Percentiles rank a stretch among this genome's conserved stretches.
Conservation (phyloP, 2,797 vertebrate genomes). For the Lutjanus argentimaculatus region DNA sequence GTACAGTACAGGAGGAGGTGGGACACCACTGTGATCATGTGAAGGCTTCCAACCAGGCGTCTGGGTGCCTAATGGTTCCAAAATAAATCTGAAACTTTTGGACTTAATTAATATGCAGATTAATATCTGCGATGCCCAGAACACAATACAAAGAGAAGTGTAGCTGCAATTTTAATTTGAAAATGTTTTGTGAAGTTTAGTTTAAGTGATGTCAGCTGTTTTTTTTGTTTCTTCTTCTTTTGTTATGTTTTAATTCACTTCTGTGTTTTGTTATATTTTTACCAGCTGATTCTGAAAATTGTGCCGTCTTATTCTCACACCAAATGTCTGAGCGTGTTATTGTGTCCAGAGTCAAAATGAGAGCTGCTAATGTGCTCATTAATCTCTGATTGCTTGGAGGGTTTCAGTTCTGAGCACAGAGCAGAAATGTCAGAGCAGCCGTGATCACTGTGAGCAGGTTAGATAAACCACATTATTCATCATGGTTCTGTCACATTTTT, state of each 20-base stretch:
- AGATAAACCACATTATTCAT: constrained; percentile 31
- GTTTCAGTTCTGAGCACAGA: constrained; percentile 22
- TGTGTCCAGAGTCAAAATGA: constrained; percentile 12
- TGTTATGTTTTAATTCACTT: neutral
- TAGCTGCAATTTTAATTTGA: neutral
- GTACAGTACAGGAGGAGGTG: too few species aligned
- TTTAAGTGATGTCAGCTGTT: neutral
- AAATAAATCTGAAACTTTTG: too few species aligned
- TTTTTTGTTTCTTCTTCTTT: neutral
- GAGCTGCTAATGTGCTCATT: constrained; percentile 35
- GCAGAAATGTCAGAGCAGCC: constrained; percentile 34
- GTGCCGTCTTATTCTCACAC: neutral
- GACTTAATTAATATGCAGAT: too few species aligned
- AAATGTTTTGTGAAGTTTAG: neutral
- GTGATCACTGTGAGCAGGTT: constrained; percentile 18
- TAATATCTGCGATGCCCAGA: too few species aligned
- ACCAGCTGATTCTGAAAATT: neutral
- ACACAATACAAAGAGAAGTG: too few species aligned
- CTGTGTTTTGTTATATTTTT: too few species aligned
- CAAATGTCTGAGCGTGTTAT: neutral
- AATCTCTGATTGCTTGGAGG: constrained; percentile 41
- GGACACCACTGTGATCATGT: too few species aligned
- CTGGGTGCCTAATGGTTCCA: too few species aligned
- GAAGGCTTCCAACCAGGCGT: too few species aligned
- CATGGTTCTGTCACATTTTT: neutral